Evolutionary conservation across 2,113 vertebrate genomes (phyloP).

Genomic region (Pygoscelis antarcticus): DNA sequence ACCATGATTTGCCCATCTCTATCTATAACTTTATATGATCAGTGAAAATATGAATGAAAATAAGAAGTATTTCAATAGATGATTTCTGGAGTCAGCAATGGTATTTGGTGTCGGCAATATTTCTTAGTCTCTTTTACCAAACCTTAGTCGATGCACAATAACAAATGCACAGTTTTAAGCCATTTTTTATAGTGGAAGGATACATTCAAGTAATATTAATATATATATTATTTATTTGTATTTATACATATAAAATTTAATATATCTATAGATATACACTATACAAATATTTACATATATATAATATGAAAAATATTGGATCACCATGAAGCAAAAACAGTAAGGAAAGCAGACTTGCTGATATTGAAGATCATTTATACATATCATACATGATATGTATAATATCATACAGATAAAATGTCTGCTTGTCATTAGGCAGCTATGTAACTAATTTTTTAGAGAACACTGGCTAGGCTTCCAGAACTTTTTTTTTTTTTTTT

Average conservation of each 20-base stretch:
- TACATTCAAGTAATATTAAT: neutral
- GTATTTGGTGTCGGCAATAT: neutral
- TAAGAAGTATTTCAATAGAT: neutral
- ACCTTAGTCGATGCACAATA: neutral
- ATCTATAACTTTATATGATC: neutral
- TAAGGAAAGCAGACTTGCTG: neutral
- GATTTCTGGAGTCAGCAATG: neutral
- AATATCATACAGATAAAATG: neutral
- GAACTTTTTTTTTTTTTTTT: neutral
- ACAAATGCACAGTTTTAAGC: neutral
- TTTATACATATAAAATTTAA: neutral
- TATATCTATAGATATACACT: too few species aligned
- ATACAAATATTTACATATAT: neutral
- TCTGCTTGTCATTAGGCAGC: neutral
- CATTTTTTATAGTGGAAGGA: neutral
- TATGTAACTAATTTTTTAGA: neutral
- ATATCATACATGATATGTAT: neutral
- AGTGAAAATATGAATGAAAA: neutral
- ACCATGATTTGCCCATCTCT: neutral
- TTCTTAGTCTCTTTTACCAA: neutral
- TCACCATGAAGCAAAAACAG: neutral
- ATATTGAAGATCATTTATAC: neutral
- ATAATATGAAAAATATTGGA: neutral
- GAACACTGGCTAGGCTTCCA: neutral
- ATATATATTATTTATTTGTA: neutral